phyloP scores from a whole-genome alignment of 2,797 vertebrate genomes.

The Odontamblyopus rebecca region DNA sequence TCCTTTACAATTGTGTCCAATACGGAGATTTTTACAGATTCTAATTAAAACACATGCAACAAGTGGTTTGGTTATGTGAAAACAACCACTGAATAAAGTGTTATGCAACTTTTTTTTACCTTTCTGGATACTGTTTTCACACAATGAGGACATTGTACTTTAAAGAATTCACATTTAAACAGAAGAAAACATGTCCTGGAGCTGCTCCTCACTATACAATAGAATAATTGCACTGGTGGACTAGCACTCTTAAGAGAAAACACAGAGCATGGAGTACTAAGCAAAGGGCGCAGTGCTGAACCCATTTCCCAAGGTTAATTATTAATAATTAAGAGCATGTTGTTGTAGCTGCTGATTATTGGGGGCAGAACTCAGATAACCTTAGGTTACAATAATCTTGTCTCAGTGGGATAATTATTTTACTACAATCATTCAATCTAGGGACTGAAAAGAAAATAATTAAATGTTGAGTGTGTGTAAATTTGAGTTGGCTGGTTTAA shows the following conservation, averaged over 20 bases:
- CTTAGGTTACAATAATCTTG: conserved; percentile 35
- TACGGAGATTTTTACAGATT: background rate
- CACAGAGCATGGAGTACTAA: background rate
- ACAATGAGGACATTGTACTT: background rate
- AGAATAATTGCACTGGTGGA: background rate
- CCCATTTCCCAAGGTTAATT: conserved; percentile 51
- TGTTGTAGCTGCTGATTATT: conserved; percentile 45
- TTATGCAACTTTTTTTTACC: background rate
- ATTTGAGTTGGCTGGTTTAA: conserved; percentile 26
- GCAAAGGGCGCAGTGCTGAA: conserved; percentile 18
- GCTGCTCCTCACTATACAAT: background rate
- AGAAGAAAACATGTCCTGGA: background rate
- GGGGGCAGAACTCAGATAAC: conserved; percentile 32
- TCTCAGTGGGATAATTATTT: conserved; percentile 40
- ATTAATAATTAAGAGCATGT: conserved; percentile 47
- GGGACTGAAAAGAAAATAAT: conserved; percentile 3
- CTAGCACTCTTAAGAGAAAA: conserved; percentile 18
- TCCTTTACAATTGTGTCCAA: background rate
- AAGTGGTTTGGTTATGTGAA: background rate
- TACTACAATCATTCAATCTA: conserved; percentile 42
- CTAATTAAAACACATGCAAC: background rate
- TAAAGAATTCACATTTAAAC: background rate
- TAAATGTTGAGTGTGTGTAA: conserved; percentile 16
- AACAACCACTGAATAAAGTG: background rate
- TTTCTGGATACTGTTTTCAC: background rate